Evolutionary conservation across 2,797 vertebrate genomes (phyloP).

Genomic region (Malurus splendens): DNA sequence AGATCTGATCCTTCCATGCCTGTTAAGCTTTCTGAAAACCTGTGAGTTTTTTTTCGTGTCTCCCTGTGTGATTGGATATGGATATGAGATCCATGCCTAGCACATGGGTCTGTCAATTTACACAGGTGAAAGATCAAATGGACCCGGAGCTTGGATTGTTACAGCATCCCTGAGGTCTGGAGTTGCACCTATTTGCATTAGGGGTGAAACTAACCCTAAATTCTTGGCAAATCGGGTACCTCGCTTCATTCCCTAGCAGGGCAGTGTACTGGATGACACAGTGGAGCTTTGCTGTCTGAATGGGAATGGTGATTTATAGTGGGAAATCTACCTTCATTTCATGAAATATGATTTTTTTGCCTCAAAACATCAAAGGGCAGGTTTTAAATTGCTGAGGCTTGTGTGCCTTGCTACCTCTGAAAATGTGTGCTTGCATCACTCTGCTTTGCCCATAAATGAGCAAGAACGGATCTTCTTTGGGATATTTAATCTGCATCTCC

Average conservation of each 20-base stretch:
- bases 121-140: neutral
- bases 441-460: neutral
- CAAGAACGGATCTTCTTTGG: neutral
- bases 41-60: fast-evolving
- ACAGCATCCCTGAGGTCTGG: neutral
- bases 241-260: neutral
- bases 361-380: neutral
- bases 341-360: neutral
- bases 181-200: neutral
- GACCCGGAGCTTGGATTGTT: fast-evolving
- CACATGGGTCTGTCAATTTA: neutral
- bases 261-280: neutral
- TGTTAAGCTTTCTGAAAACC: neutral
- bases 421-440: neutral
- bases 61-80: neutral
- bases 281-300: neutral
- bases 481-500: neutral
- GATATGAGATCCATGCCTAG: neutral
- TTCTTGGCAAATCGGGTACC: neutral
- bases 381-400: neutral
- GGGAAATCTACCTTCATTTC: neutral
- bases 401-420: neutral
- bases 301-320: neutral
- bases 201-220: neutral
- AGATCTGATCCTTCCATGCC: neutral